Percentiles rank a stretch among this genome's conserved stretches.
Conservation (phyloP, 2,888 invertebrate genomes). For the Pandemis corylana region DNA sequence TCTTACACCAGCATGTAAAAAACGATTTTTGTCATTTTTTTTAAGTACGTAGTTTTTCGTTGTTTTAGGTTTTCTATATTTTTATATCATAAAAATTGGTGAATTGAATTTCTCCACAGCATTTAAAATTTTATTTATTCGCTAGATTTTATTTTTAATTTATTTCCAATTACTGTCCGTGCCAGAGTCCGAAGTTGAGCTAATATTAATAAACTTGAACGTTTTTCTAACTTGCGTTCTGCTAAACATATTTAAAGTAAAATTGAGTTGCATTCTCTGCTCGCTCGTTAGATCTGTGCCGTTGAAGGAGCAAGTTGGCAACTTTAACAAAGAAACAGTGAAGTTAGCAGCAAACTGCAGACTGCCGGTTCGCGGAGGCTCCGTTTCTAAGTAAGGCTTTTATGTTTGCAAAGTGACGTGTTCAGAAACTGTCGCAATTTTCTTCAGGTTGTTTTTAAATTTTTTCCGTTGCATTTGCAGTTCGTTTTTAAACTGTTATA, state of each 20-base stretch:
- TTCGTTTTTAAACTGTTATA: neutral
- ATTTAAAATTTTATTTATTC: too few species aligned
- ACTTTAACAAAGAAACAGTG: neutral
- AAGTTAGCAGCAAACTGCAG: conserved; percentile 2
- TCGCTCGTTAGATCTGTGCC: neutral
- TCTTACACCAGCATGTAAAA: too few species aligned
- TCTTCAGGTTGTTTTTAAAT: neutral
- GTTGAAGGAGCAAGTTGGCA: neutral
- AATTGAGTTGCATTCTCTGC: too few species aligned
- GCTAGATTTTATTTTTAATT: too few species aligned
- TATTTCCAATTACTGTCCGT: too few species aligned
- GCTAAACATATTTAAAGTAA: neutral
- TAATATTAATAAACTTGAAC: too few species aligned
- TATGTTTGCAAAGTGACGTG: neutral
- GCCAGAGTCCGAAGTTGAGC: too few species aligned
- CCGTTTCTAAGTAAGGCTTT: neutral
- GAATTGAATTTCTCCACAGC: too few species aligned
- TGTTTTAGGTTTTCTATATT: too few species aligned
- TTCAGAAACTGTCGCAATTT: neutral
- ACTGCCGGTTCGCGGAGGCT: neutral
- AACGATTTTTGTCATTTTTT: too few species aligned
- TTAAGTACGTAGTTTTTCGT: too few species aligned
- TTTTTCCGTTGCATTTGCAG: neutral
- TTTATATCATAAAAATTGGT: too few species aligned
- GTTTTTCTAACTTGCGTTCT: neutral